A percentile compares a stretch with the other conserved stretches of the same genome.
Conservation (phyloP, 2,113 vertebrate species). For the Variabilichromis moorii region DNA sequence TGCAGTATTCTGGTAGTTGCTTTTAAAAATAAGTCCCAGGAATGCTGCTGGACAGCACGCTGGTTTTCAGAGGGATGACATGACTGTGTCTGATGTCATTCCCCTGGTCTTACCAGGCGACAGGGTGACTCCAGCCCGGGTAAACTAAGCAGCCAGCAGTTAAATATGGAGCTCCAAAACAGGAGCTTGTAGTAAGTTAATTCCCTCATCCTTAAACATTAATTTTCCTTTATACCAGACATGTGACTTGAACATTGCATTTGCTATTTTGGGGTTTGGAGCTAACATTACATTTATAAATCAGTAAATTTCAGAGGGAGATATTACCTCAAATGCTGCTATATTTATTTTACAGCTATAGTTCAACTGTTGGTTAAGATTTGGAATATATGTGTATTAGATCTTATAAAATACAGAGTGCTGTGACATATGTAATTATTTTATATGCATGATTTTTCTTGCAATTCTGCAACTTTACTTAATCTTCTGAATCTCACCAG, state of each 20-base stretch:
- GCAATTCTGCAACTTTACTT: background rate
- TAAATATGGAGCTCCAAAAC: constrained; percentile 56
- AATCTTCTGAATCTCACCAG: background rate
- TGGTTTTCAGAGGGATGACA: constrained; percentile 12
- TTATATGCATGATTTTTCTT: background rate
- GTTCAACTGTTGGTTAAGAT: background rate
- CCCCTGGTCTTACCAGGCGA: constrained; percentile 36
- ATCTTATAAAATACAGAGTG: background rate
- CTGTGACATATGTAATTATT: background rate
- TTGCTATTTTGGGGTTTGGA: background rate
- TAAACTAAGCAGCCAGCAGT: constrained; percentile 56
- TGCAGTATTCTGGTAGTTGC: background rate
- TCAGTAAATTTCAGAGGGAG: background rate
- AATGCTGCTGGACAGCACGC: background rate
- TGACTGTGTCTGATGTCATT: constrained; percentile 50
- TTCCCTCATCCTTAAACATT: background rate
- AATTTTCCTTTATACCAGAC: background rate
- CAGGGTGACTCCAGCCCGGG: constrained; percentile 42
- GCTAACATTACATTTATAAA: background rate
- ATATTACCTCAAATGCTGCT: accelerated
- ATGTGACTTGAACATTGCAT: background rate
- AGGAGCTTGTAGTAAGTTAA: background rate
- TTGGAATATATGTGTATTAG: background rate
- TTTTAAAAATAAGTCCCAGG: constrained; percentile 33
- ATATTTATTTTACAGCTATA: background rate